Evolutionary conservation across 1,140 invertebrate genomes (phyloP).

Genomic region (Caenorhabditis brenneri): DNA sequence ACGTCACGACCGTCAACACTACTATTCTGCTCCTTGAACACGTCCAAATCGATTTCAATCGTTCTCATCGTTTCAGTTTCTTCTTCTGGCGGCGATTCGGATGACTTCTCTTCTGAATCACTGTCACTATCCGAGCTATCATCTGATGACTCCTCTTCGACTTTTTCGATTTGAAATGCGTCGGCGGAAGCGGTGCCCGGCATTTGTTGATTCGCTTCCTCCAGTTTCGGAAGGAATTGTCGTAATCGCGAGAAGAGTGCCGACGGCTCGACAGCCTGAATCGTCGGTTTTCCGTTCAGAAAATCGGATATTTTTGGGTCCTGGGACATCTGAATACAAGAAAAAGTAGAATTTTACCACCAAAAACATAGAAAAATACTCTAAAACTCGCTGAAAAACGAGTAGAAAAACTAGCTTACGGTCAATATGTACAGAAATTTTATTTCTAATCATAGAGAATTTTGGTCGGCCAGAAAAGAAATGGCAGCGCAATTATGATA

Average conservation of each 20-base stretch:
- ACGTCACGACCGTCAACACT: neutral
- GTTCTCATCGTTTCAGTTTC: neutral
- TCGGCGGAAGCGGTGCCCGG: neutral
- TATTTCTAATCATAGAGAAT: too few relatives aligned
- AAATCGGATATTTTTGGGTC: neutral
- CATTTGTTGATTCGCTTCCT: constrained; percentile 41
- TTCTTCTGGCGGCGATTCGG: neutral
- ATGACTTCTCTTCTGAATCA: neutral
- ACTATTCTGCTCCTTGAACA: constrained; percentile 25
- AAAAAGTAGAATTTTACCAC: neutral
- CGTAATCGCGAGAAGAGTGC: constrained; percentile 27
- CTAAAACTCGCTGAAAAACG: neutral
- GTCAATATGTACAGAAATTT: too few relatives aligned
- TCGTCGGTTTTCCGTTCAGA: constrained; percentile 35
- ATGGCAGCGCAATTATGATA: too few relatives aligned
- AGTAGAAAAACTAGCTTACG: too few relatives aligned
- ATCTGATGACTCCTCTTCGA: constrained; percentile 6
- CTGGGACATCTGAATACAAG: neutral
- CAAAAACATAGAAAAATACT: neutral
- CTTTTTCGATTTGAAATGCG: constrained; percentile 10
- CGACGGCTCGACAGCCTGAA: constrained; percentile 30
- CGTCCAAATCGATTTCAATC: constrained; percentile 35
- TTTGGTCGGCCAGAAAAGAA: too few relatives aligned
- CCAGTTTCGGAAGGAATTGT: constrained; percentile 44
- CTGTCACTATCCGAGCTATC: neutral